These are phyloP conservation scores for Chrosomus eos DNA, from an alignment of 2,797 vertebrate genomes.

Conservation along the genomic window DNA sequence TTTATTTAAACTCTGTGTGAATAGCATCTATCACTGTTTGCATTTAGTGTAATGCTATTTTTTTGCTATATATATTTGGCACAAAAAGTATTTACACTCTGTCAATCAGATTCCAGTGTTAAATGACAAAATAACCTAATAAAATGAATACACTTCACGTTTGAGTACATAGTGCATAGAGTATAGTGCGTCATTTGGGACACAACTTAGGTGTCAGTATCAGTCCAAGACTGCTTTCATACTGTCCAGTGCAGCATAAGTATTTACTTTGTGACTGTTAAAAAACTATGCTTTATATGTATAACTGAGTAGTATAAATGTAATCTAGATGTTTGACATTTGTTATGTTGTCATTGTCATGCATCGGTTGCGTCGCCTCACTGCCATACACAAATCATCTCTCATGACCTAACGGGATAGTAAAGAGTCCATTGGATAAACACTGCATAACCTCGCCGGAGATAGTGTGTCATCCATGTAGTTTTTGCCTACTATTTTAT, in stretches of 20 bases:
- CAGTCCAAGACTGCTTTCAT: background rate
- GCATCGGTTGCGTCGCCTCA: background rate
- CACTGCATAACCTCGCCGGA: background rate
- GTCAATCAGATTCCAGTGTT: background rate
- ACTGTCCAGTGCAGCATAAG: background rate
- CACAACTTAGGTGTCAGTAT: no score
- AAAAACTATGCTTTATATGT: background rate
- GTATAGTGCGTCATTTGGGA: no score
- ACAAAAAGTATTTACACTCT: background rate
- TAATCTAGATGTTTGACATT: background rate
- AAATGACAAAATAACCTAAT: no score
- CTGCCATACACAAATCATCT: background rate
- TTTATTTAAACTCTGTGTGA: background rate
- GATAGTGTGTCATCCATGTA: no score
- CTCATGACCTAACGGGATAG: background rate
- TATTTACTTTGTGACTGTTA: background rate
- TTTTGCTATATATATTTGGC: background rate
- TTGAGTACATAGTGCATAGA: no score
- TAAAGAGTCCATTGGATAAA: background rate
- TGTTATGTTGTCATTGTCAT: background rate
- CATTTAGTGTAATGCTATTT: background rate
- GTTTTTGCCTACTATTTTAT: background rate
- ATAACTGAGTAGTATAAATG: background rate
- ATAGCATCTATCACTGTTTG: background rate
- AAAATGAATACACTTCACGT: no score